Percentiles rank a stretch among this genome's conserved stretches.
phyloP scores from a whole-genome alignment of 2,888 invertebrate genomes.

The Diarsia dahlii region DNA sequence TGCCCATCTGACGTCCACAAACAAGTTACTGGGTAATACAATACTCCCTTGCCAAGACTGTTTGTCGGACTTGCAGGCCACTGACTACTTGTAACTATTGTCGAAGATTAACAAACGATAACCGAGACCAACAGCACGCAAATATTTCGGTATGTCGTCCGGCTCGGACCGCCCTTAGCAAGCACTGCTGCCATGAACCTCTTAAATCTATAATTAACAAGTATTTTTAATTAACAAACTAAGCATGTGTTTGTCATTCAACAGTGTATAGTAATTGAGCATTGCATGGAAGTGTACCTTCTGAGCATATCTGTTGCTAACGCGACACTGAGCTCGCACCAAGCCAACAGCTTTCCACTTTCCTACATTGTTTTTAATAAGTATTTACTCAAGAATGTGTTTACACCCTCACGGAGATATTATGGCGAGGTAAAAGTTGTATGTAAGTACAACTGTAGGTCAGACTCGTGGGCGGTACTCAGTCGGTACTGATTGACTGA shows the following conservation, averaged over 20 bases:
- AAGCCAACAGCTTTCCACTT: conserved; percentile 53
- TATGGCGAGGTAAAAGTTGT: conserved; percentile 21
- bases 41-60: too few species aligned
- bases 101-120: too few species aligned
- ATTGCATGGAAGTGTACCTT: conserved; percentile 8
- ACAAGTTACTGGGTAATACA: too few species aligned
- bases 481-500: not conserved
- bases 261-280: not conserved
- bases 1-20: too few species aligned
- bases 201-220: too few species aligned
- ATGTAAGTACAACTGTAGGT: conserved; percentile 10
- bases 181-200: not conserved
- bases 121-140: not conserved
- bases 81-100: too few species aligned
- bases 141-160: not conserved
- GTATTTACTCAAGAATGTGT: conserved; percentile 41
- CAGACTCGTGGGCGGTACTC: not conserved
- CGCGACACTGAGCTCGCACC: conserved; percentile 9
- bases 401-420: conserved; percentile 35
- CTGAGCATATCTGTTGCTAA: not conserved
- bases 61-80: too few species aligned
- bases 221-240: too few species aligned
- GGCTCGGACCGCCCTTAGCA: not conserved
- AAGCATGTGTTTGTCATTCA: not conserved
- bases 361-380: conserved; percentile 52